These are phyloP conservation scores for Sarcophaga caerulescens DNA, from an alignment of 2,888 invertebrate species.

Conservation along the genomic window DNA sequence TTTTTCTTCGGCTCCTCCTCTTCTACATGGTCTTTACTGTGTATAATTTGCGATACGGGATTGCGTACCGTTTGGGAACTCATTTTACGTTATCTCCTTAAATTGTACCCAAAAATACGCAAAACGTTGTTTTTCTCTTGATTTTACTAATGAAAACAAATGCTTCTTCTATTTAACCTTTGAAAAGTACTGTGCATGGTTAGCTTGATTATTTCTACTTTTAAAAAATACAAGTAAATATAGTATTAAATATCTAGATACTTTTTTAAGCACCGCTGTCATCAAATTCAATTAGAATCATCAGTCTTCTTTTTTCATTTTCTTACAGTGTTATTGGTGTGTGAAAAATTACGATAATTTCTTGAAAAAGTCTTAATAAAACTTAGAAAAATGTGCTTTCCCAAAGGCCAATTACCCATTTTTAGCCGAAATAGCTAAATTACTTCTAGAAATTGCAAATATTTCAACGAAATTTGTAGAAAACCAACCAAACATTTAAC, in stretches of 20 bases:
- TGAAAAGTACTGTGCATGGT: not conserved
- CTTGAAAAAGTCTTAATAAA: slow-evolving; percentile 10
- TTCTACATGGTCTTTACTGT: slow-evolving; percentile 80
- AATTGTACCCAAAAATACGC: not conserved
- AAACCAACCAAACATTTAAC: slow-evolving; percentile 20
- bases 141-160: slow-evolving; percentile 44
- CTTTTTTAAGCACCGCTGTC: slow-evolving; percentile 20
- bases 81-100: slow-evolving; percentile 50
- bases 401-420: slow-evolving; percentile 25
- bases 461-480: not conserved
- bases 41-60: slow-evolving; percentile 88
- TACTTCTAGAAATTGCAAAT: slow-evolving; percentile 12
- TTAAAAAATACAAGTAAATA: not conserved
- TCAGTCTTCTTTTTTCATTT: slow-evolving; percentile 47
- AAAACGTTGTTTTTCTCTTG: not conserved
- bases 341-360: slow-evolving; percentile 46
- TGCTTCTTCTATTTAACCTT: slow-evolving; percentile 40
- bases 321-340: slow-evolving; percentile 40
- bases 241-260: not conserved
- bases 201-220: not conserved
- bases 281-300: slow-evolving; percentile 55
- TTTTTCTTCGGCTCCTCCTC: slow-evolving; percentile 90
- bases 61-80: slow-evolving; percentile 73
- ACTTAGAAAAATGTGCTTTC: slow-evolving; percentile 48
- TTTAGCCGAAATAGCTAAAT: slow-evolving; percentile 47